These are phyloP conservation scores for Natator depressus DNA, from an alignment of 2,113 vertebrate genomes.

Conservation along the genomic window DNA sequence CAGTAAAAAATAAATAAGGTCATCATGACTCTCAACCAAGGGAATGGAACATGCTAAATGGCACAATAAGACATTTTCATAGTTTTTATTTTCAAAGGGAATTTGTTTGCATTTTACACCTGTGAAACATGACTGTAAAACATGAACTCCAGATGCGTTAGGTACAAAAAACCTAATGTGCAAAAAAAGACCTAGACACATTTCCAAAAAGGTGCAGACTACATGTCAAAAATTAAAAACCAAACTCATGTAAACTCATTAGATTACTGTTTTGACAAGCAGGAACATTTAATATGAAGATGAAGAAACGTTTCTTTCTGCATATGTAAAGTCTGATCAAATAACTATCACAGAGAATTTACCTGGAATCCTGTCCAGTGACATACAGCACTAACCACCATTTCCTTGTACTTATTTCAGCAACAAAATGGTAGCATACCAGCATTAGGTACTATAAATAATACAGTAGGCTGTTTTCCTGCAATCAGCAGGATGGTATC, in stretches of 20 bases:
- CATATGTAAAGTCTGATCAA: neutral
- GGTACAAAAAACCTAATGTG: constrained; percentile 2
- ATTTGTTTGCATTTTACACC: neutral
- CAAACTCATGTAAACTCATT: neutral
- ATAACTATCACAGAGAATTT: neutral
- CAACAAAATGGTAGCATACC: constrained; percentile 8
- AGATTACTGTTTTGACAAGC: neutral
- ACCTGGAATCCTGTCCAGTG: neutral
- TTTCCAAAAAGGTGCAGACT: neutral
- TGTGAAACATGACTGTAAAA: neutral
- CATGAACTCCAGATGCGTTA: neutral
- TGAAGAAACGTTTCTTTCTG: neutral
- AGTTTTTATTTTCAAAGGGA: neutral
- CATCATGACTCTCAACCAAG: neutral
- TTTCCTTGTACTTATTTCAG: neutral
- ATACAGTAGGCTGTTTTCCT: neutral
- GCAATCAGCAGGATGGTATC: neutral
- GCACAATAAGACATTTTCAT: neutral
- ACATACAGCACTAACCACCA: neutral
- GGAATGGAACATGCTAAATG: rapidly evolving
- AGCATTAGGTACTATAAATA: neutral
- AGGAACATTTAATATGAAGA: neutral
- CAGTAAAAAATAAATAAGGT: neutral
- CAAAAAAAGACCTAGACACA: neutral
- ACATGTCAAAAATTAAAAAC: neutral